A percentile compares a stretch with the other conserved stretches of the same genome.
phyloP scores from a whole-genome alignment of 1,140 invertebrate species.

The Leptinotarsa texana region DNA sequence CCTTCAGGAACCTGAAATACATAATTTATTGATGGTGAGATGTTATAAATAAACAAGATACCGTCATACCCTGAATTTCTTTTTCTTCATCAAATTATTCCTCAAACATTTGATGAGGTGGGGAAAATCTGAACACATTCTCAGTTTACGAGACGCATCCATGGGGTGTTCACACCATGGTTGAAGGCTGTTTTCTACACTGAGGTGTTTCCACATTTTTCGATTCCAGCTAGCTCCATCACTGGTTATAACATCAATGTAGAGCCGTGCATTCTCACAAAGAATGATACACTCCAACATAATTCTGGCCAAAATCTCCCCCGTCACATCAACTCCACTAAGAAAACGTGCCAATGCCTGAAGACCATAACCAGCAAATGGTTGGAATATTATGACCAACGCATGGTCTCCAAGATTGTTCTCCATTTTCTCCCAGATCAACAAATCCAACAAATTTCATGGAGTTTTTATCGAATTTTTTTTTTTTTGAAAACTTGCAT shows the following conservation, averaged over 20 bases:
- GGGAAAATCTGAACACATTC: conserved; percentile 26
- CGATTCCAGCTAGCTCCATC: conserved; percentile 36
- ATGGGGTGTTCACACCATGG: conserved; percentile 21
- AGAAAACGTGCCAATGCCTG: conserved; percentile 45
- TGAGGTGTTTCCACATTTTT: conserved; percentile 32
- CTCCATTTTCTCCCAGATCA: conserved; percentile 38
- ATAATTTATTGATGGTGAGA: not conserved
- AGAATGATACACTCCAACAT: conserved; percentile 39
- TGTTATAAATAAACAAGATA: not conserved
- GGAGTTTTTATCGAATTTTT: too few relatives aligned
- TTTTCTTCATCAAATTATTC: conserved; percentile 21
- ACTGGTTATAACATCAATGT: conserved; percentile 32
- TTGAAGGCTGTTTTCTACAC: not conserved
- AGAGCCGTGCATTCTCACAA: conserved; percentile 27
- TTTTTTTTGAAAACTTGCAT: too few relatives aligned
- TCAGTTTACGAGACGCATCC: conserved; percentile 13
- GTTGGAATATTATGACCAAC: conserved; percentile 48
- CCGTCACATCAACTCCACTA: conserved; percentile 39
- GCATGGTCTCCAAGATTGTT: conserved; percentile 45
- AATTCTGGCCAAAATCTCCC: conserved; percentile 41
- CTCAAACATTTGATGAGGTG: conserved; percentile 20
- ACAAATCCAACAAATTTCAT: too few relatives aligned
- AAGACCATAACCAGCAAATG: conserved; percentile 42
- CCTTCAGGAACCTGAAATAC: conserved; percentile 22
- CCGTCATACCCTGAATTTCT: conserved; percentile 9